Base-by-base conservation (phyloP, 2,797 vertebrate species). In the Eutrigla gurnardus region DNA sequence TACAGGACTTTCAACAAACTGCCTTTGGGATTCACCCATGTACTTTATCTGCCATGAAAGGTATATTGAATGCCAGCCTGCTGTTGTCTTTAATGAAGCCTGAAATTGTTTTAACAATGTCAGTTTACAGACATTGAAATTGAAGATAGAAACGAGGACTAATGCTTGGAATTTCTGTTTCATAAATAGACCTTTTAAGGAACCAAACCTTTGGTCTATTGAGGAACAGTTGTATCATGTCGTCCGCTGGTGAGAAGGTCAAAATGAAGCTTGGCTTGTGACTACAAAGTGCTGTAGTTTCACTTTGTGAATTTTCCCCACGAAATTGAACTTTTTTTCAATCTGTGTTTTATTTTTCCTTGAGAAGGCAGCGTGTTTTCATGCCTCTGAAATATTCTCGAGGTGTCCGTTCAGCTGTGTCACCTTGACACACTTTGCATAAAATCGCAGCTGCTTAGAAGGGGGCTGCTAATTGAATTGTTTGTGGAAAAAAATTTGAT, bases 351-450 rank as follows among this genome's bases (percentile, higher is more conserved):
- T 46, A 14, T 42, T 59, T 80, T 69, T 67, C 37, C 18, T 76
- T 4, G 8, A 69, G 46, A 66, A 40, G 65, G 53, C 55, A 66
- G 36, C 76, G 83, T 60, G 83, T 86, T 86, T 87, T 72, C 86
- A 79, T 85, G 79, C 77, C 55, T 78, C 61, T 83, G 50, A 86
- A 77, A 82, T 78, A 65, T 67, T 77, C 77, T 73, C 68, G 52
- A 85, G 79, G 83, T 37, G 52, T 59, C 76, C 12, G 42, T 77
- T 88, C 67, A 81, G 81, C 83, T 75, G 81, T 77, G 84, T 92
- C 87, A 90, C 91, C 91, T 92, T 92, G 90, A 92, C 92, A 91
- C 83, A 83, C 81, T 86, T 81, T 75, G 69, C 71, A 80, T 74
- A 66, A 73, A 75, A 87, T 77, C 86, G 32, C 85, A 84, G 85